phyloP scores from a whole-genome alignment of 2,113 vertebrate species.

The Corythoichthys haematopterus region DNA sequence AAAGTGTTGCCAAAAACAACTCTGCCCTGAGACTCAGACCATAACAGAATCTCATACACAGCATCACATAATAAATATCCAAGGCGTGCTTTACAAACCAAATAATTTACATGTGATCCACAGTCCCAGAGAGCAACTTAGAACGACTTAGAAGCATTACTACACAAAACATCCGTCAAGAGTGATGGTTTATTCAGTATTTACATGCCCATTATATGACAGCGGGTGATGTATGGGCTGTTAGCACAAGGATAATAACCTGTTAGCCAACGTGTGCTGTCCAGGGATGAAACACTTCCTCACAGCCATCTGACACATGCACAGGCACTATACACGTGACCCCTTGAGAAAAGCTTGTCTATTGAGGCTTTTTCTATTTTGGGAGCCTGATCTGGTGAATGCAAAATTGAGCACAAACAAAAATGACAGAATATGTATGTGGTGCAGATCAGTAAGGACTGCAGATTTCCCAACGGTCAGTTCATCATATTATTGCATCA shows the following conservation, averaged over 20 bases:
- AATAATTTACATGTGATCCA: slow-evolving; percentile 18
- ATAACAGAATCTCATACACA: background rate
- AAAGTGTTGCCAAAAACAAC: too few species aligned
- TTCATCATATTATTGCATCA: background rate
- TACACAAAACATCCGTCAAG: slow-evolving; percentile 14
- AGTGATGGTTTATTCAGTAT: slow-evolving; percentile 39
- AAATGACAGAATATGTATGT: background rate
- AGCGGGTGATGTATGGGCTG: slow-evolving; percentile 26
- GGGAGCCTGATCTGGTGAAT: slow-evolving; percentile 27
- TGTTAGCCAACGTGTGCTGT: slow-evolving; percentile 23
- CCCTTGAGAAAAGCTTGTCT: slow-evolving; percentile 37
- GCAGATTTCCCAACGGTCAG: background rate
- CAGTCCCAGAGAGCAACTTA: slow-evolving; percentile 13
- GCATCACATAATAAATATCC: background rate
- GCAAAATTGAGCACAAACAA: background rate
- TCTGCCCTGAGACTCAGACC: background rate
- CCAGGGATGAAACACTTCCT: slow-evolving; percentile 26
- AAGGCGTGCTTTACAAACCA: background rate
- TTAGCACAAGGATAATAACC: slow-evolving; percentile 24
- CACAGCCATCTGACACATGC: slow-evolving; percentile 7
- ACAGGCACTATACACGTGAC: slow-evolving; percentile 1
- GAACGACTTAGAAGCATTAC: slow-evolving; percentile 1
- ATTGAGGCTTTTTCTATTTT: slow-evolving; percentile 45
- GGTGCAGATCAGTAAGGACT: background rate
- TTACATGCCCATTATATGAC: slow-evolving; percentile 16